Evolutionary conservation across 2,113 vertebrate species (phyloP).

Genomic region (Actenoides hombroni): DNA sequence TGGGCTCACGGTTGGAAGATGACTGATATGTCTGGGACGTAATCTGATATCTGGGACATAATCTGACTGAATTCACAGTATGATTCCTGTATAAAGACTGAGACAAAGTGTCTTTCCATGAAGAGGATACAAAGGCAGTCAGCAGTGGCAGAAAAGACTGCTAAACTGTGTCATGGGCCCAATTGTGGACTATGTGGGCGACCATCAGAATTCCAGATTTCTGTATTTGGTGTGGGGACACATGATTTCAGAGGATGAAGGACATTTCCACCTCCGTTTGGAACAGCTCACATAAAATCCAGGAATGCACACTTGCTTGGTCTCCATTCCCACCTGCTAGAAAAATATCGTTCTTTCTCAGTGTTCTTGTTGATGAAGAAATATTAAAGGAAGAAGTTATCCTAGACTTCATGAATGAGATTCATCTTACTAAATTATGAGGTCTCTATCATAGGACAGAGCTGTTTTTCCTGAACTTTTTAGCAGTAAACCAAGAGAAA

Average conservation of each 20-base stretch:
- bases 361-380: background rate
- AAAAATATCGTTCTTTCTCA: background rate
- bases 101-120: background rate
- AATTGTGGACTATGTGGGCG: accelerated
- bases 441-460: background rate
- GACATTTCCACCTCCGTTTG: background rate
- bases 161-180: background rate
- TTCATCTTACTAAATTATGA: background rate
- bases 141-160: background rate
- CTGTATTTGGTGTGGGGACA: background rate
- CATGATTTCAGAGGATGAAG: background rate
- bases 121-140: background rate
- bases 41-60: background rate
- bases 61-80: background rate
- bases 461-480: background rate
- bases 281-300: background rate
- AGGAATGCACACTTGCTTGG: background rate
- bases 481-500: background rate
- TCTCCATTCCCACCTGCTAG: background rate
- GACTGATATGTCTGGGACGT: background rate
- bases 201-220: background rate
- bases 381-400: background rate
- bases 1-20: background rate
- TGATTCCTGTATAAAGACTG: background rate
- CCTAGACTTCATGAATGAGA: background rate